A percentile compares a stretch with the other conserved stretches of the same genome.
These are phyloP conservation scores for Phodopus roborovskii DNA, from an alignment of 2,113 vertebrate species.

Conservation along the genomic window DNA sequence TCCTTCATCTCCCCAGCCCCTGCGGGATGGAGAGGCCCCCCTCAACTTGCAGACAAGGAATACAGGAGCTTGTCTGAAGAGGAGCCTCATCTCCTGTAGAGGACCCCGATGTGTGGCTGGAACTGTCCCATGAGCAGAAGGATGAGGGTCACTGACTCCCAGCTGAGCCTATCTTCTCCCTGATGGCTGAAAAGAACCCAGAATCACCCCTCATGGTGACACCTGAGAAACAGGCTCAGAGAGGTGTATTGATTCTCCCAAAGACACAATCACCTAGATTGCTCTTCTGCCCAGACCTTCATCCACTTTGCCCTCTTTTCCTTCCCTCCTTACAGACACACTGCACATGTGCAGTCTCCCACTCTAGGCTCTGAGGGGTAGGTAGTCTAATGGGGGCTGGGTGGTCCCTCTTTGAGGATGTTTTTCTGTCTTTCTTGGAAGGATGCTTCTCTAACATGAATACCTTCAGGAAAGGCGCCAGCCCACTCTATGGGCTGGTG, in stretches of 20 bases:
- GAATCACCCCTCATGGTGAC: neutral
- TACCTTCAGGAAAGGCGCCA: neutral
- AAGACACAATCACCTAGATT: neutral
- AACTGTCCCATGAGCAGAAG: neutral
- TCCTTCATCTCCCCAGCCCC: neutral
- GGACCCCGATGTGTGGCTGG: neutral
- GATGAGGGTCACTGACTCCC: neutral
- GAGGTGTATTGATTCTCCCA: neutral
- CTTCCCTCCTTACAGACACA: too few relatives aligned
- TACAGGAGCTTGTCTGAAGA: too few relatives aligned
- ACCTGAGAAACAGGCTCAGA: neutral
- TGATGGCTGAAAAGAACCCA: neutral
- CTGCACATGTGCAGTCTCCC: neutral
- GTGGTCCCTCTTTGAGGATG: neutral
- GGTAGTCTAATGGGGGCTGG: neutral
- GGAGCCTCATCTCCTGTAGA: neutral
- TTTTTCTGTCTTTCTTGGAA: neutral
- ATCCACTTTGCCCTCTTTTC: accelerated
- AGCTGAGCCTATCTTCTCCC: neutral
- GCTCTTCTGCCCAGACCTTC: too few relatives aligned
- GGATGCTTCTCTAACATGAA: neutral
- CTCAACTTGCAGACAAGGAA: neutral
- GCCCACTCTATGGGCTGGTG: accelerated
- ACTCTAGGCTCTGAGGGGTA: too few relatives aligned
- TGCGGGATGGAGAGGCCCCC: neutral